Base-by-base conservation (phyloP, 2,888 invertebrate genomes). In the Alloplasta piceator region DNA sequence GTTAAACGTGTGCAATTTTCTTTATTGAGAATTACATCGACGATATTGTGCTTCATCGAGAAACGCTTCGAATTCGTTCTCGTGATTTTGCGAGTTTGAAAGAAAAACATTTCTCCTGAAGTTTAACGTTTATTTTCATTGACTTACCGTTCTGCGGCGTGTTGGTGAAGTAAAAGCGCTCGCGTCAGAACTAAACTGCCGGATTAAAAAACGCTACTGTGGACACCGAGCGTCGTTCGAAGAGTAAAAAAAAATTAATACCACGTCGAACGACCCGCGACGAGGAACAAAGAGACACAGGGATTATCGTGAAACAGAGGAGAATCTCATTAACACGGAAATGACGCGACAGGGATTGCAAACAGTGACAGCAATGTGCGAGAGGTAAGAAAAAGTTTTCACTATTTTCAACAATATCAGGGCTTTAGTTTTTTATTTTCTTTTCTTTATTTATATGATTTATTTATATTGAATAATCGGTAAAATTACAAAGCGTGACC, bases 181-280 rank as follows among this genome's bases (percentile, higher is more conserved):
- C 52, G 14, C 52, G 52, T 26, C 26, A 26, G 26, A 43, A 52
- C 14, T 50, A 1, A 50, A 50, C 52, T 14, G 5, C 52, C 52
- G 52, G 52, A 52, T 26, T 36, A 16, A 46, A 16, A 46, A 9
- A 48, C 71, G 60, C 38, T 39, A 0, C 9, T 12, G 9, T 38
- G 39, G 1, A 36, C 36, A 16, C 43, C 9, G 10, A 39, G 26
- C 26, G 26, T 26, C n/a, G 50, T 16, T 14, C 14, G 36, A 4
- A 78, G 52, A 80, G 56, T 63, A 52, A 56, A 61, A 56, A 61
- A 87, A 86, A 85, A 90, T 90, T 89, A 70, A 39, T 63, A 85
- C 86, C 50, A 87, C 87, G 70, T 89, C 86, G 84, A 87, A 86
- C 84, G 87, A 90, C 85, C 88, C 88, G 85, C 87, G 85, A 79